A percentile compares a stretch with the other conserved stretches of the same genome.
phyloP scores from a whole-genome alignment of 2,113 vertebrate genomes.

The Paraplagusia blochii region DNA sequence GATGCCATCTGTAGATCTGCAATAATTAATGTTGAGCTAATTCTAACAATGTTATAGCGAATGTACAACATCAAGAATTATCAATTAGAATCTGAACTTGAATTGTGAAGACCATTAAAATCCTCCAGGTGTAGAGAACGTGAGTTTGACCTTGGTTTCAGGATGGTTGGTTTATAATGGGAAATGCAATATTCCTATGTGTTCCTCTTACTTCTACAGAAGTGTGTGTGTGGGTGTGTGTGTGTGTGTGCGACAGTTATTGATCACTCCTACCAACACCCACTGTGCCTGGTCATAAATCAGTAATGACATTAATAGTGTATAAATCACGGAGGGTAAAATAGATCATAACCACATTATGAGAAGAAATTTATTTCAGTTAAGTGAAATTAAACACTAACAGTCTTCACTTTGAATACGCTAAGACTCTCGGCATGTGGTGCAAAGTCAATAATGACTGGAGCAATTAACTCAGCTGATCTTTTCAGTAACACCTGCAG shows the following conservation, averaged over 20 bases:
- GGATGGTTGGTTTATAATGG: no score
- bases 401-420: constrained; percentile 40
- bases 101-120: no score
- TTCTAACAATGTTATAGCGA: no score
- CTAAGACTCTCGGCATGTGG: constrained; percentile 69
- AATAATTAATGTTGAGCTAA: no score
- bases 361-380: constrained; percentile 21
- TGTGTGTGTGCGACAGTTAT: constrained; percentile 14
- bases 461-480: constrained; percentile 60
- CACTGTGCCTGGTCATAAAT: constrained; percentile 24
- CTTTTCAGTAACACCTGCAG: constrained; percentile 44
- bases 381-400: constrained; percentile 26
- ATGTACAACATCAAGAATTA: no score
- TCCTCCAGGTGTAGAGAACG: no score
- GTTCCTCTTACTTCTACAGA: no score
- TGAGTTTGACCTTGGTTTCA: no score
- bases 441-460: constrained; percentile 37
- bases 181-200: no score
- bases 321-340: constrained; percentile 34
- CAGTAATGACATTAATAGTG: constrained; percentile 39
- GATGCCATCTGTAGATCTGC: no score
- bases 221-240: no score
- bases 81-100: no score
- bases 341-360: constrained; percentile 21
- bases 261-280: constrained; percentile 29